A percentile compares a stretch with the other conserved stretches of the same genome.
Evolutionary conservation across 2,888 invertebrate species (phyloP).

Genomic region (Resseliella maxima): DNA sequence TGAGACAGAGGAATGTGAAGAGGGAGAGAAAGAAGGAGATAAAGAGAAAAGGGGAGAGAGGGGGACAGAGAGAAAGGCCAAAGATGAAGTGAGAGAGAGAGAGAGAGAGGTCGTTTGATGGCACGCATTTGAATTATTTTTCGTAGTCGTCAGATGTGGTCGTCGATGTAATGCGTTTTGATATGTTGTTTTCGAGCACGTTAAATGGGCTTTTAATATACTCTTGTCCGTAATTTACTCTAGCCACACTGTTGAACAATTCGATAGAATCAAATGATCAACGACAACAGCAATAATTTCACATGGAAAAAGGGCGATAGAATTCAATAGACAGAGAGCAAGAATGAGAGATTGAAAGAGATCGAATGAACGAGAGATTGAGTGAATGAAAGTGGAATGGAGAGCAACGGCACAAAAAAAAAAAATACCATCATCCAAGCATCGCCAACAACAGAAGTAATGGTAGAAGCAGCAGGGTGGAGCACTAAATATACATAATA

Average conservation of each 20-base stretch:
- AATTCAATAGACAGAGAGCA: background rate
- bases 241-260: conserved; percentile 14
- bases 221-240: conserved; percentile 38
- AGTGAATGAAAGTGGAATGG: background rate
- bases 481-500: conserved; percentile 46
- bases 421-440: background rate
- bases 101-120: background rate
- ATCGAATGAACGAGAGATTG: background rate
- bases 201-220: conserved; percentile 53
- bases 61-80: background rate
- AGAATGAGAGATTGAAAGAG: background rate
- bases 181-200: conserved; percentile 27
- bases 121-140: conserved; percentile 23
- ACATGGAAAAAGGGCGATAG: background rate
- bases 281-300: background rate
- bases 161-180: conserved; percentile 17
- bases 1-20: background rate
- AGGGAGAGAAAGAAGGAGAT: too few relatives aligned
- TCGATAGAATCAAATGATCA: conserved; percentile 29
- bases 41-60: too few relatives aligned
- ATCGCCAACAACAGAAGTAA: conserved; percentile 30
- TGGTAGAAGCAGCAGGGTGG: conserved; percentile 41
- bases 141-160: conserved; percentile 17
- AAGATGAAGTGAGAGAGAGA: background rate
- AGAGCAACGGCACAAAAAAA: too few relatives aligned